phyloP scores from a whole-genome alignment of 1,140 invertebrate genomes.

The Chlorops oryzae region DNA sequence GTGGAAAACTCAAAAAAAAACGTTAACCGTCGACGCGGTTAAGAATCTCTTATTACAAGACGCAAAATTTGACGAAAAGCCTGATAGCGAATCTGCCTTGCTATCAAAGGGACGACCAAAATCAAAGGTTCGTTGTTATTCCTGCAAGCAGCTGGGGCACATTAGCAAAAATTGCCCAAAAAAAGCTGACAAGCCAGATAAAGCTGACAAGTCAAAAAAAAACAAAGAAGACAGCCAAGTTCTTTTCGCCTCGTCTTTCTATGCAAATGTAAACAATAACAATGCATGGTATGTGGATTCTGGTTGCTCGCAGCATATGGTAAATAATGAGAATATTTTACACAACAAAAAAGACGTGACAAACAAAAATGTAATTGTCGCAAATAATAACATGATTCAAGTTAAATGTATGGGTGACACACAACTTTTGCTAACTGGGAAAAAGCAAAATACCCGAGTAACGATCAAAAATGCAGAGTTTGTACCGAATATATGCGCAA shows the following conservation, averaged over 20 bases:
- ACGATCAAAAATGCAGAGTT: slow-evolving; percentile 7
- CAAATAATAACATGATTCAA: slow-evolving; percentile 10
- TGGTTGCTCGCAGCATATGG: slow-evolving; percentile 1
- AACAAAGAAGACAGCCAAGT: too few species aligned
- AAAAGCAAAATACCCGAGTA: neutral
- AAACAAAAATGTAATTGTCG: slow-evolving; percentile 4
- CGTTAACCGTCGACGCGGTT: too few species aligned
- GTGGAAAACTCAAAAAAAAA: too few species aligned
- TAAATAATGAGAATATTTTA: neutral
- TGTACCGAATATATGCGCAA: slow-evolving; percentile 7
- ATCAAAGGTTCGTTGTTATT: too few species aligned
- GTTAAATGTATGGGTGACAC: slow-evolving; percentile 8
- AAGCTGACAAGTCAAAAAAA: too few species aligned
- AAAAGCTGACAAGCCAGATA: too few species aligned
- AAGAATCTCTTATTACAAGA: too few species aligned
- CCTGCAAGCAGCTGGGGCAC: too few species aligned
- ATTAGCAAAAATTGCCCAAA: too few species aligned
- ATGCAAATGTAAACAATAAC: neutral
- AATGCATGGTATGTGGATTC: slow-evolving; percentile 6
- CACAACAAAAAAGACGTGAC: neutral
- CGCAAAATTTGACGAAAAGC: too few species aligned
- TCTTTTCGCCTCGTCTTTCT: neutral
- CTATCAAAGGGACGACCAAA: too few species aligned
- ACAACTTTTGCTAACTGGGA: neutral
- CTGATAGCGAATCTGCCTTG: too few species aligned